These are phyloP conservation scores for Sula dactylatra DNA, from an alignment of 2,113 vertebrate species.

Conservation along the genomic window DNA sequence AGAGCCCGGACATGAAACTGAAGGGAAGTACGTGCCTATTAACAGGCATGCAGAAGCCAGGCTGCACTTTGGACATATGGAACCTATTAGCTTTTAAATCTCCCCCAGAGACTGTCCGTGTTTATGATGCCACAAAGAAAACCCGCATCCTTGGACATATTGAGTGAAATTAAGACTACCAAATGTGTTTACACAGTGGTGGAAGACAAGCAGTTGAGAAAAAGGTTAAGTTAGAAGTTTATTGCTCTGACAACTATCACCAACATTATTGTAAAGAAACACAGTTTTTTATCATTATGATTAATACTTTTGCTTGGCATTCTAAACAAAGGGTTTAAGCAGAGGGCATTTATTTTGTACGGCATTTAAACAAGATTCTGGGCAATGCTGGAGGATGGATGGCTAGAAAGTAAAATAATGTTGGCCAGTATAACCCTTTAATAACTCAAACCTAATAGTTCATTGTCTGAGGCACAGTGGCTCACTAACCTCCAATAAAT, in stretches of 20 bases:
- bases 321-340: background rate
- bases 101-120: background rate
- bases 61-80: background rate
- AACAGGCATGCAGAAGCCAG: background rate
- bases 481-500: background rate
- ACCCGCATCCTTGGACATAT: background rate
- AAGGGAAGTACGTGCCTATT: background rate
- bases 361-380: background rate
- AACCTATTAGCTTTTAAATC: background rate
- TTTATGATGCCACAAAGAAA: background rate
- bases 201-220: background rate
- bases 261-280: fast-evolving
- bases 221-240: background rate
- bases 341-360: background rate
- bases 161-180: background rate
- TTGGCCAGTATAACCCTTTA: background rate
- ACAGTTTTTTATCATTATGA: background rate
- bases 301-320: background rate
- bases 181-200: background rate
- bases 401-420: background rate
- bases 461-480: background rate
- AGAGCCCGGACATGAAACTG: background rate
- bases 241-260: background rate
- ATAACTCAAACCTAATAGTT: background rate
- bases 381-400: background rate